phyloP scores from a whole-genome alignment of 1,140 invertebrate species.

The Spodoptera litura region DNA sequence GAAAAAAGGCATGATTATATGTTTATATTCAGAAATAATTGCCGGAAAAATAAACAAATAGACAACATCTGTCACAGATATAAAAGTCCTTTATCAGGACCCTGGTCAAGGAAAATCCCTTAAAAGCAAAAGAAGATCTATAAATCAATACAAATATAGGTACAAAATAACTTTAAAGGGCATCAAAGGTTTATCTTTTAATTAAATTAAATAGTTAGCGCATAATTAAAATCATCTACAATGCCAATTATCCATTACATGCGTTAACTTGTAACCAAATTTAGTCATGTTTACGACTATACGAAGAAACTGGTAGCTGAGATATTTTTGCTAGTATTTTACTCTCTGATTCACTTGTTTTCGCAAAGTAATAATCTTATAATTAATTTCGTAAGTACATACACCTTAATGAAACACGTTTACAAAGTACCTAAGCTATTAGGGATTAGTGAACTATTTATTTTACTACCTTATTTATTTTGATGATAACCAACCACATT shows the following conservation, averaged over 20 bases:
- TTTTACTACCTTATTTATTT: too few species aligned
- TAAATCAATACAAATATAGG: constrained; percentile 16
- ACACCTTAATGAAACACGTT: too few species aligned
- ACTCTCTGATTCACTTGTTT: too few species aligned
- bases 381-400: too few species aligned
- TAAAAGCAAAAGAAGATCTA: constrained; percentile 15
- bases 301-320: neutral
- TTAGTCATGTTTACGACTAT: constrained; percentile 7
- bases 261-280: neutral
- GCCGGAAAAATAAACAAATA: too few species aligned
- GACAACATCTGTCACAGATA: neutral
- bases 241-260: constrained; percentile 2
- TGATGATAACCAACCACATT: too few species aligned
- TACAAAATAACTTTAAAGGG: constrained; percentile 10
- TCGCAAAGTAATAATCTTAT: too few species aligned
- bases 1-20: too few species aligned
- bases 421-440: too few species aligned
- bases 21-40: too few species aligned
- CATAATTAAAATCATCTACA: constrained; percentile 7
- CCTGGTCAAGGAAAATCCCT: neutral
- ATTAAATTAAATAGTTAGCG: constrained; percentile 5
- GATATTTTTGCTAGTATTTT: neutral
- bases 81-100: too few species aligned
- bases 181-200: constrained; percentile 21
- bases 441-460: too few species aligned